These are phyloP conservation scores for Philereme vetulata DNA, from an alignment of 2,888 invertebrate genomes.

Conservation along the genomic window DNA sequence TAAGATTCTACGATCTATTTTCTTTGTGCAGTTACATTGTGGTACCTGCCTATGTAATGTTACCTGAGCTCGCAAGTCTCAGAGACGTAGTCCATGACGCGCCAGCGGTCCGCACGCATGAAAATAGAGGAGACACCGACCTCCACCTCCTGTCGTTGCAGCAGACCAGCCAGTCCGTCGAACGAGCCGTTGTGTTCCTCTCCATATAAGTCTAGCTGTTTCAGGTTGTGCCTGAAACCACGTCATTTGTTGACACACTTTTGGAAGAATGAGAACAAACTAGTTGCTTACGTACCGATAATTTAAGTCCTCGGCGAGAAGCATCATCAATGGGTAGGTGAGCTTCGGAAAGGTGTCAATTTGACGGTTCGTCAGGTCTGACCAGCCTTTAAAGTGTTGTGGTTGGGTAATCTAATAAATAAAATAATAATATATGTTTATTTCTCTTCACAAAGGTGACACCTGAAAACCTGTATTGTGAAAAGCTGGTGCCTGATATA, in stretches of 20 bases:
- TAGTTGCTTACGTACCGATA: constrained; percentile 48
- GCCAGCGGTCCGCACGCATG: constrained; percentile 83
- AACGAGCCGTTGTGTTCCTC: constrained; percentile 83
- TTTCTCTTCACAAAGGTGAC: too few species aligned
- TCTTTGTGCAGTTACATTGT: too few species aligned
- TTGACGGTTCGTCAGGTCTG: constrained; percentile 60
- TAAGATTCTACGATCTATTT: too few species aligned
- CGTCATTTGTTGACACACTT: not conserved
- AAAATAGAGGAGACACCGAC: constrained; percentile 79
- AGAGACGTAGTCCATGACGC: constrained; percentile 76
- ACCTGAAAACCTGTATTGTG: too few species aligned
- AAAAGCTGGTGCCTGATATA: too few species aligned
- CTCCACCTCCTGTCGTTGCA: constrained; percentile 82
- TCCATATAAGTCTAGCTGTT: constrained; percentile 76
- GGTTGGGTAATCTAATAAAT: constrained; percentile 58
- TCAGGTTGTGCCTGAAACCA: constrained; percentile 54
- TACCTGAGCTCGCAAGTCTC: constrained; percentile 77
- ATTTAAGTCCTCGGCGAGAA: constrained; percentile 62
- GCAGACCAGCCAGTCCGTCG: constrained; percentile 80
- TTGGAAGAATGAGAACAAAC: not conserved
- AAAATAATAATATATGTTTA: too few species aligned
- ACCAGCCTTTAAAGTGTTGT: constrained; percentile 65
- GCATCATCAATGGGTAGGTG: constrained; percentile 66
- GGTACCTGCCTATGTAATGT: not conserved
- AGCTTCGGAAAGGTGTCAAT: constrained; percentile 71